Evolutionary conservation across 2,113 vertebrate genomes (phyloP), one percentile per base, ranked within the genome.

Genomic region (Odocoileus virginianus): DNA sequence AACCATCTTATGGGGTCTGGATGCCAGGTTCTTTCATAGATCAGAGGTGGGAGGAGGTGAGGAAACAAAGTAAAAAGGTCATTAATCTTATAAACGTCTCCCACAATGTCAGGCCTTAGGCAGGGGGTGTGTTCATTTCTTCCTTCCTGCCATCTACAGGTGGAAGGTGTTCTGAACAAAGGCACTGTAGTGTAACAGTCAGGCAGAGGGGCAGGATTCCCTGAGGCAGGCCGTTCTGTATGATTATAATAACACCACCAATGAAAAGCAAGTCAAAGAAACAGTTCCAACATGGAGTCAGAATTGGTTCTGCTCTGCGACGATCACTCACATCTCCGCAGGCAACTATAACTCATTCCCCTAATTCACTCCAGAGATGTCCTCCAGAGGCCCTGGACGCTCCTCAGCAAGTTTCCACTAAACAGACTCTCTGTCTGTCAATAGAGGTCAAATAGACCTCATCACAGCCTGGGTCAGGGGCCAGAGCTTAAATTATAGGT

Each of bases 401-500:
- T 76, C 64, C 54, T 86, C 86, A 21, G 8, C 10, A 52, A 61
- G 25, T 30, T 83, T 89, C 93, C 52, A 88, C 15, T 6, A 52
- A n/a, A 40, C 36, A 87, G 36, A 67, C n/a, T 19, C 28, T n/a
- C 6, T 50, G 52, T 86, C 52, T 43, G 45, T 61, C 47, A 50
- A 50, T 50, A 50, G 47, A 50, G 47, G 47, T 50, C 57, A 84
- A 36, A 50, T 12, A 82, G 61, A 94, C 45, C n/a, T 47, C 67
- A 52, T 52, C 10, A 3, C 19, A 81, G 86, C 43, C 67, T 30
- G 33, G 33, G 67, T 71, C 67, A 23, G 86, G 58, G 57, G 9
- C 54, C 28, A 15, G 33, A 95, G 78, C 93, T 87, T 96, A 95
- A 97, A 86, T 93, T 85, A 91, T 60, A 94, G 36, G 86, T 15